Conservation (phyloP, 92 coral and sea anemone genomes). For the Scolanthus callimorphus region DNA sequence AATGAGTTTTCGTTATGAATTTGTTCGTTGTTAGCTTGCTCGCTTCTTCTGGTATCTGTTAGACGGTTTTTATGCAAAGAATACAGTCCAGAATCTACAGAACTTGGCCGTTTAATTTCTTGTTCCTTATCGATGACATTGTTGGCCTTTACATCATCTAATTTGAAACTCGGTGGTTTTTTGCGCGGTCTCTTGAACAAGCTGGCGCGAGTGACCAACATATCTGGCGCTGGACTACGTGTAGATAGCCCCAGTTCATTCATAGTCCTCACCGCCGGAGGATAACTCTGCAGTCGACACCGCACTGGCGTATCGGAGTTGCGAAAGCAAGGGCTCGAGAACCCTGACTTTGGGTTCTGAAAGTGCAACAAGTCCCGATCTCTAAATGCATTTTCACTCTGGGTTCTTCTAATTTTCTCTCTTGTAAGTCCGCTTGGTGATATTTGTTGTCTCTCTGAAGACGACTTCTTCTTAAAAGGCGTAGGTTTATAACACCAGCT, state of each 20-base stretch:
- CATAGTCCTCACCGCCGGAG: not conserved
- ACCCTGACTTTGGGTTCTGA: conserved; percentile 25
- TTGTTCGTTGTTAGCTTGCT: not conserved
- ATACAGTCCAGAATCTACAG: conserved; percentile 5
- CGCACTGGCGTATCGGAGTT: conserved; percentile 10
- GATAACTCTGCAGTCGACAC: conserved; percentile 19
- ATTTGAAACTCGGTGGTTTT: conserved; percentile 10
- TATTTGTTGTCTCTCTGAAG: too few relatives aligned
- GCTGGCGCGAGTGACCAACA: conserved; percentile 15
- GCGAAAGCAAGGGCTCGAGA: conserved; percentile 26
- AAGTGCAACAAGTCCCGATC: not conserved
- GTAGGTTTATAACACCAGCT: conserved; percentile 45
- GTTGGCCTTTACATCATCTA: conserved; percentile 9
- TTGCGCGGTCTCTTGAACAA: conserved; percentile 21
- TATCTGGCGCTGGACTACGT: not conserved
- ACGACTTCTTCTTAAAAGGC: not conserved
- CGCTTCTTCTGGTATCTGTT: not conserved
- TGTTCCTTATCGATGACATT: not conserved
- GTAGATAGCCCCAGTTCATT: not conserved
- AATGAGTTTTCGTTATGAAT: not conserved
- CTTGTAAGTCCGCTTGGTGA: not conserved
- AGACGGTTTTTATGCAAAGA: not conserved
- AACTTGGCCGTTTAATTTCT: not conserved
- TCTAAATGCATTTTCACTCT: conserved; percentile 5
- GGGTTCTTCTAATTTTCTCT: conserved; percentile 1